Evolutionary conservation across 2,888 invertebrate genomes (phyloP).

Genomic region (Mantis religiosa): DNA sequence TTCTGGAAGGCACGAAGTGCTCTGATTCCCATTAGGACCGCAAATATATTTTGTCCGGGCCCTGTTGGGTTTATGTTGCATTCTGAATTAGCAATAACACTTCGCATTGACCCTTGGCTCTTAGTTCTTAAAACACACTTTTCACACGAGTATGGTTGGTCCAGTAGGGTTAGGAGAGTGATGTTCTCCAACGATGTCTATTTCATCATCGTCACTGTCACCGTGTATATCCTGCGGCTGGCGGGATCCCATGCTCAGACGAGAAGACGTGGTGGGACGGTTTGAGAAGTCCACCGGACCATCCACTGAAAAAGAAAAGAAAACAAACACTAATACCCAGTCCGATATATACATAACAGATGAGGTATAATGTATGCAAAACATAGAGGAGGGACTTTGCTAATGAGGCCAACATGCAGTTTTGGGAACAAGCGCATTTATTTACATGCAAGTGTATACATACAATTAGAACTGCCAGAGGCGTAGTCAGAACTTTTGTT

Average conservation of each 20-base stretch:
- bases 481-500: too few relatives aligned
- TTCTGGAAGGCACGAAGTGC: background rate
- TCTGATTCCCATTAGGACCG: background rate
- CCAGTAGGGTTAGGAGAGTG: background rate
- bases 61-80: background rate
- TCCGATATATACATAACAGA: too few relatives aligned
- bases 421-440: too few relatives aligned
- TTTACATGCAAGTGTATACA: too few relatives aligned
- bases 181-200: constrained; percentile 36
- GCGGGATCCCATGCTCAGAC: constrained; percentile 4
- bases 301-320: background rate
- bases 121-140: background rate
- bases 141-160: background rate
- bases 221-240: constrained; percentile 20
- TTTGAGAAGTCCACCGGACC: constrained; percentile 30
- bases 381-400: too few relatives aligned
- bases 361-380: too few relatives aligned
- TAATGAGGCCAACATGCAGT: too few relatives aligned
- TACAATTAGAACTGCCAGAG: too few relatives aligned
- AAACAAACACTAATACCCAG: too few relatives aligned
- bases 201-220: constrained; percentile 35
- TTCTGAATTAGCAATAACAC: background rate
- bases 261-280: background rate
- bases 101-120: background rate
- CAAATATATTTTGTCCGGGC: background rate